These are phyloP conservation scores for Eilema sororculum DNA, from an alignment of 2,888 invertebrate species.

Conservation along the genomic window DNA sequence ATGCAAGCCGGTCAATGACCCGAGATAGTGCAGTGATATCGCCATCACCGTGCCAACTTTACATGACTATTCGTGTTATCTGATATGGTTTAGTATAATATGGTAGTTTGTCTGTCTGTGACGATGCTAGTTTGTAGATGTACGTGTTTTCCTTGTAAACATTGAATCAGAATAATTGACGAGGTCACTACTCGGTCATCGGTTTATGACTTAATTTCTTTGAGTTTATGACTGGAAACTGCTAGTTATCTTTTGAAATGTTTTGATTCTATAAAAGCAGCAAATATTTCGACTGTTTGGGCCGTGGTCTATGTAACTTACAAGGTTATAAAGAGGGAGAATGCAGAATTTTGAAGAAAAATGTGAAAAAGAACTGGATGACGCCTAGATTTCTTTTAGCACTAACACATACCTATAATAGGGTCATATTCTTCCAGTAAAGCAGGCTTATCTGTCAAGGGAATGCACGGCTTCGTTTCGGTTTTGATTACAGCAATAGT, in stretches of 20 bases:
- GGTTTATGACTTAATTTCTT: background rate
- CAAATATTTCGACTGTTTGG: no score
- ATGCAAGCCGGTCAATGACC: constrained; percentile 46
- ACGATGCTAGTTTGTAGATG: background rate
- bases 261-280: no score
- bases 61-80: constrained; percentile 26
- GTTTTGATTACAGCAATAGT: background rate
- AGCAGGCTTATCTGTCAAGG: no score
- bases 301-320: no score
- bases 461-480: no score
- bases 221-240: background rate
- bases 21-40: constrained; percentile 46
- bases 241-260: background rate
- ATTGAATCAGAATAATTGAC: constrained; percentile 1
- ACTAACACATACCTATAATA: no score
- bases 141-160: constrained; percentile 14
- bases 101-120: constrained; percentile 9
- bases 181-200: background rate
- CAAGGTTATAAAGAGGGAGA: no score
- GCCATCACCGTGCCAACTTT: constrained; percentile 42
- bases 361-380: no score
- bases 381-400: no score
- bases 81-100: constrained; percentile 24
- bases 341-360: no score
- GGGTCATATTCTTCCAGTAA: no score